Evolutionary conservation across 2,797 vertebrate genomes (phyloP).

Genomic region (Pogoniulus pusillus): DNA sequence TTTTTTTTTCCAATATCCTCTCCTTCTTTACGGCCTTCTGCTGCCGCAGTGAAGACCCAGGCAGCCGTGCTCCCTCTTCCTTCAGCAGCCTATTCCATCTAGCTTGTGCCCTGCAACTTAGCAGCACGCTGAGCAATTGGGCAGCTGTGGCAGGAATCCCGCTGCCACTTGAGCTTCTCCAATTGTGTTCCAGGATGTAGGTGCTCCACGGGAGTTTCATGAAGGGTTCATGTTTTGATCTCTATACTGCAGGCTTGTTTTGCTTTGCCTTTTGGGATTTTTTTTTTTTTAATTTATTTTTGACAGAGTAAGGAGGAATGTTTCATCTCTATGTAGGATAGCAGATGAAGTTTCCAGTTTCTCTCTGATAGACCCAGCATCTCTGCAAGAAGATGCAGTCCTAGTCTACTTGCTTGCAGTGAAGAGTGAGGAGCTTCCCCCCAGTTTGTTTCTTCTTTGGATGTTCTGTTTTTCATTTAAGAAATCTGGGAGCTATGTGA

Average conservation of each 20-base stretch:
- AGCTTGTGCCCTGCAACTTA: not conserved
- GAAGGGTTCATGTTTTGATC: not conserved
- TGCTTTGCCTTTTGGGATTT: not conserved
- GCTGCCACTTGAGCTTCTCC: not conserved
- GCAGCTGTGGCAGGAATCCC: not conserved
- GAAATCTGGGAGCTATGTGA: fast-evolving
- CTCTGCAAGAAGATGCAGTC: not conserved
- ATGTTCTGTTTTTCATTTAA: not conserved
- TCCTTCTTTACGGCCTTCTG: not conserved
- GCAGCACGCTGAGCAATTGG: not conserved
- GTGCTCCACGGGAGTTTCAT: not conserved
- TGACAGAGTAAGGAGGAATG: not conserved
- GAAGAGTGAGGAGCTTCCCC: not conserved
- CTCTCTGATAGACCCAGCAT: not conserved
- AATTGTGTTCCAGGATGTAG: not conserved
- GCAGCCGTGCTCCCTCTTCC: not conserved
- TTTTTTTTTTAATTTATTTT: not conserved
- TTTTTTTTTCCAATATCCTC: not conserved
- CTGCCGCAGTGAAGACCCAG: slow-evolving; percentile 20
- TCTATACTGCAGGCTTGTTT: not conserved
- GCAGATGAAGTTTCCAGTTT: slow-evolving; percentile 26
- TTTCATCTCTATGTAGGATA: not conserved
- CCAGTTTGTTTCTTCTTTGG: not conserved
- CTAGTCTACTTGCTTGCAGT: not conserved
- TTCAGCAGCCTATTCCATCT: not conserved